These are phyloP conservation scores for Vireo altiloquus DNA, from an alignment of 2,113 vertebrate species.

Conservation along the genomic window DNA sequence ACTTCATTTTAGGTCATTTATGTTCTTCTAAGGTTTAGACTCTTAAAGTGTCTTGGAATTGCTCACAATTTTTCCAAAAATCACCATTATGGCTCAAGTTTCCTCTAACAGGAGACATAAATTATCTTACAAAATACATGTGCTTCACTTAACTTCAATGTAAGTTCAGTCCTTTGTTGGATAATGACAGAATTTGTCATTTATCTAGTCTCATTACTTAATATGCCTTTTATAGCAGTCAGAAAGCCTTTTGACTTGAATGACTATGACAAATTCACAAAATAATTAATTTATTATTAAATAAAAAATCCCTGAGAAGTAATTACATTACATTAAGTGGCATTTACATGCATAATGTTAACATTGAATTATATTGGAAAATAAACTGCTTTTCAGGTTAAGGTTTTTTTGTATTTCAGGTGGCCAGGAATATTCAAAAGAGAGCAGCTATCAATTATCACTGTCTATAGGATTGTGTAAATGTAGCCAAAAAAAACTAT, in stretches of 20 bases:
- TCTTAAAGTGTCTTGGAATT: background rate
- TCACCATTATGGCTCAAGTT: background rate
- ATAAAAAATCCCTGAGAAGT: background rate
- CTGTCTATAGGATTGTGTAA: background rate
- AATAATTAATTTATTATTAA: background rate
- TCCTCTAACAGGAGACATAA: background rate
- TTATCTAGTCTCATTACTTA: background rate
- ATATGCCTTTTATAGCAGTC: background rate
- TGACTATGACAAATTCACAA: background rate
- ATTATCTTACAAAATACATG: background rate
- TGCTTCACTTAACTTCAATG: background rate
- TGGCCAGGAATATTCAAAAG: background rate
- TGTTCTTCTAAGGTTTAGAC: background rate
- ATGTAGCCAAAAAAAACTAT: background rate
- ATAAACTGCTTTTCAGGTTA: background rate
- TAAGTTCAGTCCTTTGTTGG: background rate
- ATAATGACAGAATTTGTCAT: background rate
- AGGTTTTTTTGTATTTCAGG: fast-evolving
- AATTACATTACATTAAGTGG: background rate
- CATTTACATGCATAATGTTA: background rate
- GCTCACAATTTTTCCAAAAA: background rate
- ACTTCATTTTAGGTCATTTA: background rate
- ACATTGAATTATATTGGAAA: background rate
- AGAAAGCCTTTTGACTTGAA: background rate
- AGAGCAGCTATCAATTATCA: background rate